These are phyloP conservation scores for Drosophila nr. perissopoda DNA, from an alignment of 2,888 invertebrate species.

Conservation along the genomic window DNA sequence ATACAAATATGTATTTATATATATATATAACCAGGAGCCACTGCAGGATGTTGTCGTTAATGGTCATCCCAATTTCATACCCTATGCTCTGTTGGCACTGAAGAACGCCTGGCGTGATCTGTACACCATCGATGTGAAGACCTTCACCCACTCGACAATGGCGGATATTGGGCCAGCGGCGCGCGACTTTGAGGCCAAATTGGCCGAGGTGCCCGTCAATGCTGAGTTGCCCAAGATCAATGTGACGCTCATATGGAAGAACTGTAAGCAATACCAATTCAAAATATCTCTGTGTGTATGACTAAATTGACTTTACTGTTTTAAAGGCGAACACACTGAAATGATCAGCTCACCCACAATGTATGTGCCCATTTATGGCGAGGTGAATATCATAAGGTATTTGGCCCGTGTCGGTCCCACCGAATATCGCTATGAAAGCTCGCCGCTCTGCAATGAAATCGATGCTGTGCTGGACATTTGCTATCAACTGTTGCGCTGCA, in stretches of 20 bases:
- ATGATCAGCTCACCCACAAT: slow-evolving; percentile 87
- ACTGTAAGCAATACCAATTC: slow-evolving; percentile 85
- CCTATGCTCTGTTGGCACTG: slow-evolving; percentile 88
- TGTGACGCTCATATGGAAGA: slow-evolving; percentile 90
- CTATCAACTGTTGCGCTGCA: slow-evolving; percentile 86
- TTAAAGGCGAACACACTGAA: slow-evolving; percentile 85
- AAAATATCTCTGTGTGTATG: not conserved
- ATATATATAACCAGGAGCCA: slow-evolving; percentile 71
- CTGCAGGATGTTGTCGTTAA: slow-evolving; percentile 87
- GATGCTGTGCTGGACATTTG: slow-evolving; percentile 89
- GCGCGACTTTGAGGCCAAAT: slow-evolving; percentile 82
- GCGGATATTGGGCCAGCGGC: slow-evolving; percentile 85
- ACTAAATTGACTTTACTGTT: slow-evolving; percentile 22
- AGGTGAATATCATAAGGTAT: slow-evolving; percentile 89
- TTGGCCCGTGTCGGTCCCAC: slow-evolving; percentile 86
- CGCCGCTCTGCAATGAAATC: slow-evolving; percentile 83
- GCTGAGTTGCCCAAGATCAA: slow-evolving; percentile 83
- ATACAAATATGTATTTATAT: not conserved
- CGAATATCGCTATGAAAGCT: slow-evolving; percentile 86
- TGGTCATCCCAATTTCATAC: slow-evolving; percentile 88
- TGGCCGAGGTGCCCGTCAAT: slow-evolving; percentile 81
- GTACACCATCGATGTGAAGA: slow-evolving; percentile 86
- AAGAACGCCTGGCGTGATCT: slow-evolving; percentile 87
- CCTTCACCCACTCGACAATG: slow-evolving; percentile 87
- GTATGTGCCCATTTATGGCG: slow-evolving; percentile 88